Evolutionary conservation across 2,888 invertebrate species (phyloP), one percentile per base, ranked within the genome.

Genomic region (Cordilura impudica): DNA sequence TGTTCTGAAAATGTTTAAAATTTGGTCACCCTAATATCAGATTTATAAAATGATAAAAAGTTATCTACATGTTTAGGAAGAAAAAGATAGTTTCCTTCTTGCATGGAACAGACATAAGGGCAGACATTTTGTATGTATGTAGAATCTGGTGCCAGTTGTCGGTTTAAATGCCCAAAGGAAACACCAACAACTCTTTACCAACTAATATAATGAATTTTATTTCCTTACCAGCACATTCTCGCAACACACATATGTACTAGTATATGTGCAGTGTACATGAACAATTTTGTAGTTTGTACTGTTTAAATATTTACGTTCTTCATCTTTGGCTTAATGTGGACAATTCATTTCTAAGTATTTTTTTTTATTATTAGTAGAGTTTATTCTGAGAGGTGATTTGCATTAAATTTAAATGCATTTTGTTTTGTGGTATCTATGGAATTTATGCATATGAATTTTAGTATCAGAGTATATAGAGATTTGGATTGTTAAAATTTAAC

Each of bases 31-130:
- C 31, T 31, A 8, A 18, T 16, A 4, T 1, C 31, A 26, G 12
- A 31, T 18, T 23, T 31, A 3, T 58, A 19, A 12, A 56, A 8
- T 19, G n/a, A 19, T 16, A 19, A 21, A n/a, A 35, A 47, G 61
- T 29, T 29, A 26, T 45, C 49, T 49, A 61, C 26, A 49, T 49
- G 49, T 63, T 49, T 49, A 49, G 31, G 31, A 29, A 49, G 29
- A 26, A 60, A 29, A 18, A 10, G 2, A 35, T 12, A 35, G 12
- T 35, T 35, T 35, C 12, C 10, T 35, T 2, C 35, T 47, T 29
- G 4, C 18, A 45, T 26, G 16, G 35, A 61, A 47, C 21, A 45
- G 61, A 16, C 47, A 61, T 29, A n/a, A 31, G 26, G 39, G 23
- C 23, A 23, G n/a, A 21, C 23, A 45, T 60, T 2, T 19, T 21